Evolutionary conservation across 2,113 vertebrate species (phyloP).

Genomic region (Promerops cafer): DNA sequence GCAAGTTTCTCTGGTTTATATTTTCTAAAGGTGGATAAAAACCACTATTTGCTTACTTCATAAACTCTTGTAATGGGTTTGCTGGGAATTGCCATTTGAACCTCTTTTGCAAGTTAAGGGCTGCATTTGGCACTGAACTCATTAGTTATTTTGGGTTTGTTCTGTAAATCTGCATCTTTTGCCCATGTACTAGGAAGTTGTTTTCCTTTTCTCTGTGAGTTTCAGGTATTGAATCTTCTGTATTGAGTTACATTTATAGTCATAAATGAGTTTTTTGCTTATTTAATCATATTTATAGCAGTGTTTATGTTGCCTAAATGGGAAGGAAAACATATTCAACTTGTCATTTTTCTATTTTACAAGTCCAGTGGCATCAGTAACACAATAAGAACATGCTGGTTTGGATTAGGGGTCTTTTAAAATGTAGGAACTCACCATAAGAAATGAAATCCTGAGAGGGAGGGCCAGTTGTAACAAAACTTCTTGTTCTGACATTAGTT

Average conservation of each 20-base stretch:
- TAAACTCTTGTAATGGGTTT: not conserved
- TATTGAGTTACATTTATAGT: not conserved
- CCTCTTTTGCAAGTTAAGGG: not conserved
- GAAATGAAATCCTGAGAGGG: not conserved
- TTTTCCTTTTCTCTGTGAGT: not conserved
- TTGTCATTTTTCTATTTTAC: not conserved
- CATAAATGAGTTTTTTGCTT: not conserved
- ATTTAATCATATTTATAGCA: not conserved
- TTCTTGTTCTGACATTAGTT: conserved; percentile 70
- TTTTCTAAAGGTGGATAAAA: not conserved
- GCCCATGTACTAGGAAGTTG: not conserved
- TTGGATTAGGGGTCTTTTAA: not conserved
- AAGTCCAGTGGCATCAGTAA: not conserved
- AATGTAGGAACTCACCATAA: not conserved
- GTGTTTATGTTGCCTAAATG: not conserved
- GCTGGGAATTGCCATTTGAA: not conserved
- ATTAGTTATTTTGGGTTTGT: not conserved
- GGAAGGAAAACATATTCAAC: not conserved
- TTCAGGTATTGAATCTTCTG: not conserved
- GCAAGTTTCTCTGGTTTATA: not conserved
- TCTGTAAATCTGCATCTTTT: not conserved
- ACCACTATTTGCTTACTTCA: not conserved
- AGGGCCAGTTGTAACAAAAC: not conserved
- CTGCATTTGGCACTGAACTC: not conserved
- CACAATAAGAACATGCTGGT: not conserved